A percentile compares a stretch with the other conserved stretches of the same genome.
These are phyloP conservation scores for Anagrus nilaparvatae DNA, from an alignment of 1,140 invertebrate genomes.

Conservation along the genomic window DNA sequence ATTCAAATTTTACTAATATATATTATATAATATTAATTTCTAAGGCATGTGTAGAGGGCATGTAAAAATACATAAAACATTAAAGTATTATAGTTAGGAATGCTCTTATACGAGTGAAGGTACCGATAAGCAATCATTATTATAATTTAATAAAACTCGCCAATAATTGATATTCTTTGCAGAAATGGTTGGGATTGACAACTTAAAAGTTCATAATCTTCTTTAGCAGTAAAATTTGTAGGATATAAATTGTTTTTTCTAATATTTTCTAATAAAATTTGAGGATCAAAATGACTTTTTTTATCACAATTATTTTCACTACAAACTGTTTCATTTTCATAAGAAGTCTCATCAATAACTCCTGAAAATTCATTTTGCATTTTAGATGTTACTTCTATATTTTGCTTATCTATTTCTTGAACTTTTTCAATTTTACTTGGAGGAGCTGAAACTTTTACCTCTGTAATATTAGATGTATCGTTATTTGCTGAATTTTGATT, in stretches of 20 bases:
- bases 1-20: too few relatives aligned
- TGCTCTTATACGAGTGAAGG: too few relatives aligned
- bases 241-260: constrained; percentile 47
- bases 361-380: constrained; percentile 14
- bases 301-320: constrained; percentile 18
- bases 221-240: constrained; percentile 37
- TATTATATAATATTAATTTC: too few relatives aligned
- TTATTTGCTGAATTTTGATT: too few relatives aligned
- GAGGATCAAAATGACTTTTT: constrained; percentile 46
- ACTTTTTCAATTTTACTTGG: constrained; percentile 29
- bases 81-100: too few relatives aligned
- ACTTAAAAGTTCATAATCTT: constrained; percentile 49
- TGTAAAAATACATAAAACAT: too few relatives aligned
- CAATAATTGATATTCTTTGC: constrained; percentile 59
- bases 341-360: constrained; percentile 7
- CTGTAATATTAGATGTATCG: constrained; percentile 11
- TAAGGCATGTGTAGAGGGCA: too few relatives aligned
- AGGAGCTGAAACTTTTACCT: constrained; percentile 18
- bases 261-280: constrained; percentile 49
- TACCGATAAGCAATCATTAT: too few relatives aligned
- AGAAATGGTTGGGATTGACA: constrained; percentile 61
- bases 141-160: constrained; percentile 48
- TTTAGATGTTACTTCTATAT: constrained; percentile 21
- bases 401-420: constrained; percentile 31
- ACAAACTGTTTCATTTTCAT: constrained; percentile 8